Base-by-base conservation (phyloP, 2,113 vertebrate genomes). In the Crotalus helleri region DNA sequence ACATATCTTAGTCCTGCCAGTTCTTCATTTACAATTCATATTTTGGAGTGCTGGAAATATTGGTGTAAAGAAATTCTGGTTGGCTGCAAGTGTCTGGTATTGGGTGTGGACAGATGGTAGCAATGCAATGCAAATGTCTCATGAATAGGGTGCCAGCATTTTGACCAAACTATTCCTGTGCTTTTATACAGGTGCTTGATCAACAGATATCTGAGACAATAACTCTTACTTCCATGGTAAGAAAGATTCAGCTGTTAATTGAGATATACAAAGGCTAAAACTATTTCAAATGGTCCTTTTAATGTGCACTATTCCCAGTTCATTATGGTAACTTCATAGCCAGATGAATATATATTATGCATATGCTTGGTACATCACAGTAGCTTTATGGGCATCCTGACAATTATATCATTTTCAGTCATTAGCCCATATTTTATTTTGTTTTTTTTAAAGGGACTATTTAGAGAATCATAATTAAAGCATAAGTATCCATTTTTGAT, bases 1-100 rank as follows among this genome's bases (percentile, higher is more conserved):
- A 29, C 33, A 81, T 39, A 46, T 89, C 59, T 92, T 49, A 57
- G 61, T 29, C 81, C 46, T 93, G 64, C 46, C 87, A 93, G 87
- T 95, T 91, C 87, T 39, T 74, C 91, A 91, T 95, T 94, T 92
- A 94, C 87, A 55, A 33, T 1, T 3, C 21, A 90, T 87, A 33
- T 90, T 94, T 94, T 92, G 85, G 49, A 17, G 92, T 93, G 93
- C 95, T 89, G 90, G 64, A 86, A 96, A 94, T 93, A 93, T 94
- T 90, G 74, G 74, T 93, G 46, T 86, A 44, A 49, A 90, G 74
- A 90, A 85, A 90, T 87, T 64, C n/a, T 61, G 89, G 89, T 90
- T 53, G 81, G 57, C 57, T 54, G 88, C 23, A 89, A 92, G 69
- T 90, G 55, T 59, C 74, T 57, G 24, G 57, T 51, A 64, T 8